Base-by-base conservation (phyloP, 2,888 invertebrate genomes). In the Danaus chrysippus region DNA sequence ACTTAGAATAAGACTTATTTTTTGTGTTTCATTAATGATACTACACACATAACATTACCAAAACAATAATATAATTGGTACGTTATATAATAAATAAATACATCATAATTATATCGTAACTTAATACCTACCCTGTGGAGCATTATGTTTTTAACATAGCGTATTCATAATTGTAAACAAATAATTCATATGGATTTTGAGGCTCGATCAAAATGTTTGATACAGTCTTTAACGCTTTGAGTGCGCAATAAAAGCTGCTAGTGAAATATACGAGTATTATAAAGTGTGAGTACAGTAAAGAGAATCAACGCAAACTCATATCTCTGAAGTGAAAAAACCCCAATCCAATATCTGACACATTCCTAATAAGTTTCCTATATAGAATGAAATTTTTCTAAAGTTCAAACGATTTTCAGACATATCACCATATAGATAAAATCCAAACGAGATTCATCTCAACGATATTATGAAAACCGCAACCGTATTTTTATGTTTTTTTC, bases 281-380 rank as follows among this genome's bases (percentile, higher is more conserved):
- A 49, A 49, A 49, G 10, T 1, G 49, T 10, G 11, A 15, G n/a
- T 43, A 43, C 46, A 49, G 2, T 17, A 17, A 17, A 49, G 17
- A 49, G 17, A 42, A 43, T 44, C 46, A 42, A 60, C 42, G 52
- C 42, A 53, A 56, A 58, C 58, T 62, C 64, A 65, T 44, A 63
- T 57, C 52, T 58, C 44, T n/a, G 46, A 56, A 42, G 54, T 60
- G 57, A 59, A 61, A 62, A 59, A 64, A 58, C 15, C 10, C 43
- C 60, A 62, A 62, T 61, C 54, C 52, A 56, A 61, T 56, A 64
- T 54, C 64, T 64, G 67, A 61, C 67, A 64, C 61, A 63, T 61
- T 49, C 61, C 64, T 63, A 62, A 64, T 64, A 67, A 64, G 54
- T 64, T 66, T 62, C 56, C 64, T 56, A 67, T 67, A 67, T 64